Conservation (phyloP, 2,113 vertebrate species). For the Anas platyrhynchos region DNA sequence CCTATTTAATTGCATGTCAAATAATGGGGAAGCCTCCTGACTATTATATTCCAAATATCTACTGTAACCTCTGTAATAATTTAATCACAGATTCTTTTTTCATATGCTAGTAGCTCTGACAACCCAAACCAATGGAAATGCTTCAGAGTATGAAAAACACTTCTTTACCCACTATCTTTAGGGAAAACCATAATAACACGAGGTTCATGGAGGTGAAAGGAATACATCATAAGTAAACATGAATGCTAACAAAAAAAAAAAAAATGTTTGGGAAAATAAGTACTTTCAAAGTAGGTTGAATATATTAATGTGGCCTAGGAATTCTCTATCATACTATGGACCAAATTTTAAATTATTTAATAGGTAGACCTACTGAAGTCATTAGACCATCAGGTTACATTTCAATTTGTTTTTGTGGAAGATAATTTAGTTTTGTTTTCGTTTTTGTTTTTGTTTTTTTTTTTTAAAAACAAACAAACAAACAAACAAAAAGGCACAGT, state of each 20-base stretch:
- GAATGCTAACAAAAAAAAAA: not conserved
- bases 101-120: not conserved
- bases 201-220: not conserved
- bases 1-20: slow-evolving; percentile 16
- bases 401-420: not conserved
- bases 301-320: not conserved
- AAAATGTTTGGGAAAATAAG: not conserved
- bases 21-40: not conserved
- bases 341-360: not conserved
- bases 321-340: not conserved
- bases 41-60: not conserved
- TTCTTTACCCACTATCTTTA: not conserved
- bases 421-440: not conserved
- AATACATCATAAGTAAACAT: not conserved
- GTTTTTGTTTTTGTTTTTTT: too few relatives aligned
- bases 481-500: too few relatives aligned
- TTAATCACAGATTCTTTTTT: not conserved
- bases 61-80: not conserved
- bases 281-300: not conserved
- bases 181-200: not conserved
- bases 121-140: not conserved
- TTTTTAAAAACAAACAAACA: not conserved
- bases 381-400: not conserved
- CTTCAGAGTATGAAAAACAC: not conserved
- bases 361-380: not conserved